Conservation (phyloP, 1,140 invertebrate genomes). For the Venturia canescens region DNA sequence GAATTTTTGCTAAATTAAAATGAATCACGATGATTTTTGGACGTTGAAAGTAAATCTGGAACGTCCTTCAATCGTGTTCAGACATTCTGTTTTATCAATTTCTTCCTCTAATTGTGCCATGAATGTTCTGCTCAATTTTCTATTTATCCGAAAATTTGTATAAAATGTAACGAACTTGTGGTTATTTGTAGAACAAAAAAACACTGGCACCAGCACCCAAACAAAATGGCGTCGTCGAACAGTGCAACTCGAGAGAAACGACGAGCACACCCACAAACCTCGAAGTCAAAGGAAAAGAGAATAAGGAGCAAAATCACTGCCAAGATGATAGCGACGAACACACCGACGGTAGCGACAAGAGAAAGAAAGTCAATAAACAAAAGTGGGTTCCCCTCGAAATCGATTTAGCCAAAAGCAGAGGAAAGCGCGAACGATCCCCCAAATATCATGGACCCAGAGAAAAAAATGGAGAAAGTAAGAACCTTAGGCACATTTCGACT, state of each 20-base stretch:
- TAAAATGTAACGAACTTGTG: not conserved
- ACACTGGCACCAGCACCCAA: conserved; percentile 61
- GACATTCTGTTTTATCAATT: conserved; percentile 39
- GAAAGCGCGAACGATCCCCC: conserved; percentile 72
- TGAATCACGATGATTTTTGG: conserved; percentile 33
- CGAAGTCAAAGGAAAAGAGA: conserved; percentile 71
- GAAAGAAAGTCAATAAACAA: conserved; percentile 81
- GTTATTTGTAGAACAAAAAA: conserved; percentile 65
- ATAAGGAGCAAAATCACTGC: conserved; percentile 72
- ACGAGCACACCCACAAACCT: conserved; percentile 57
- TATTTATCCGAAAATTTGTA: not conserved
- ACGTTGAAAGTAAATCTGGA: conserved; percentile 16
- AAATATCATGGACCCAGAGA: conserved; percentile 70
- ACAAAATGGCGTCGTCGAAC: conserved; percentile 71
- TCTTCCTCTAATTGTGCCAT: not conserved
- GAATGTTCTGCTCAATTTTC: not conserved
- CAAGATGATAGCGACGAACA: conserved; percentile 73
- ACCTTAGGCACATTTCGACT: not conserved
- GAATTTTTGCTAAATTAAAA: conserved; percentile 68
- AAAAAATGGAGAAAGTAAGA: conserved; percentile 71
- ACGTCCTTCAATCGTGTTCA: conserved; percentile 42
- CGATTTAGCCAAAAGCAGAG: conserved; percentile 79
- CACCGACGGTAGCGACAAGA: conserved; percentile 71
- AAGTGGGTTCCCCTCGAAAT: conserved; percentile 88
- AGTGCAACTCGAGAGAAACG: conserved; percentile 64